These are phyloP conservation scores for Hypotaenidia philippensis DNA, from an alignment of 2,797 vertebrate species.

Conservation along the genomic window DNA sequence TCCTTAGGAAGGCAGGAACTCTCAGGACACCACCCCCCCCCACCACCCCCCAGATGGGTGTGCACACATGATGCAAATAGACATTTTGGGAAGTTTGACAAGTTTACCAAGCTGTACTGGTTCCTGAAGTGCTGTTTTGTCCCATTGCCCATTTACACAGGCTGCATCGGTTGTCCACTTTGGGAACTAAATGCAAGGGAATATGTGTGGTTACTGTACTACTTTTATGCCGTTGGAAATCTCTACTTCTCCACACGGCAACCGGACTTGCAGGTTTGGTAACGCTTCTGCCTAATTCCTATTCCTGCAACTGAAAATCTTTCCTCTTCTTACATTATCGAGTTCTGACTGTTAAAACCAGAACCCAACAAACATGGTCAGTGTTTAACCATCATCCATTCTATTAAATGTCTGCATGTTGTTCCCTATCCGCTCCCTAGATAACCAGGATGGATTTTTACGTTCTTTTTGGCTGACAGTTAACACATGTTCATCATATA, in stretches of 20 bases:
- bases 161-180: background rate
- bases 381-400: background rate
- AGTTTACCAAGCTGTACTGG: background rate
- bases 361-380: background rate
- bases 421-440: background rate
- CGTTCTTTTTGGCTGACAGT: background rate
- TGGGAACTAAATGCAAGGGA: background rate
- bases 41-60: background rate
- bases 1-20: background rate
- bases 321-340: background rate
- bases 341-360: background rate
- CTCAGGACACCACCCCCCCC: accelerated
- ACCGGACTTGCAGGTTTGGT: background rate
- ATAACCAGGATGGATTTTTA: background rate
- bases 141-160: background rate
- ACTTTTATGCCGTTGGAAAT: background rate
- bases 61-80: background rate
- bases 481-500: background rate
- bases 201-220: background rate
- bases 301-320: background rate
- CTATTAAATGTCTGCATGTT: background rate
- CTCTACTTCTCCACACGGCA: background rate
- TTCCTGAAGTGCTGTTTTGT: background rate
- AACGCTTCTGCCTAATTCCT: background rate
- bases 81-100: background rate